A percentile compares a stretch with the other conserved stretches of the same genome.
These are phyloP conservation scores for Mactra quadrangularis DNA, from an alignment of 1,140 invertebrate genomes.

Conservation along the genomic window DNA sequence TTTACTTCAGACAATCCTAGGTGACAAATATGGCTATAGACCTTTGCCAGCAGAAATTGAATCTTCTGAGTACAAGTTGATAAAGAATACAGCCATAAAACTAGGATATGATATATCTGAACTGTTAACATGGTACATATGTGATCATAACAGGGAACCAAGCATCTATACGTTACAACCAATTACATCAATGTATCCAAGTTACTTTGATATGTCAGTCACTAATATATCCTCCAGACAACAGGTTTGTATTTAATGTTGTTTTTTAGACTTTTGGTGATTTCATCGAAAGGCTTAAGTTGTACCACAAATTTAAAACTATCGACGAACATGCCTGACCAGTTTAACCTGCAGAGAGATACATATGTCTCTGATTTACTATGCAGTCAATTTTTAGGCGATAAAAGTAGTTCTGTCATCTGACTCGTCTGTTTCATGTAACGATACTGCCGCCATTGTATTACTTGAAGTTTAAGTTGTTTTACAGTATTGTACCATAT, in stretches of 20 bases:
- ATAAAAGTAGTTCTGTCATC: no score
- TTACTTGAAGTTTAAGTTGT: no score
- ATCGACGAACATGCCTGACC: no score
- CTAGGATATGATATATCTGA: conserved; percentile 27
- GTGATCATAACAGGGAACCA: conserved; percentile 87
- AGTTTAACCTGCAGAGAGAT: no score
- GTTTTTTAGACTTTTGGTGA: background rate
- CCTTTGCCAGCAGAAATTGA: conserved; percentile 41
- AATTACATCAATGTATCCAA: conserved; percentile 73
- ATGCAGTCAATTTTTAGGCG: no score
- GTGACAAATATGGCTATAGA: conserved; percentile 63
- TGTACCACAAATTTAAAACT: no score
- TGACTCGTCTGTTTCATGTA: background rate
- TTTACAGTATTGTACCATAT: no score
- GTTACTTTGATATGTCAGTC: conserved; percentile 52
- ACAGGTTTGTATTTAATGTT: conserved; percentile 2
- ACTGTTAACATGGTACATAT: conserved; percentile 87
- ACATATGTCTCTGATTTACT: no score
- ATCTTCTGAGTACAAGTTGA: conserved; percentile 43
- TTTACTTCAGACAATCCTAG: conserved; percentile 58
- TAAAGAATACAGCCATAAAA: conserved; percentile 42
- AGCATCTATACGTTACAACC: conserved; percentile 89
- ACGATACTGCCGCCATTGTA: background rate
- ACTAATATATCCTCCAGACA: conserved; percentile 30
- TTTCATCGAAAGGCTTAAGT: no score